Evolutionary conservation across 2,888 invertebrate species (phyloP), one percentile per base, ranked within the genome.

Genomic region (Pachymerium ferrugineum): DNA sequence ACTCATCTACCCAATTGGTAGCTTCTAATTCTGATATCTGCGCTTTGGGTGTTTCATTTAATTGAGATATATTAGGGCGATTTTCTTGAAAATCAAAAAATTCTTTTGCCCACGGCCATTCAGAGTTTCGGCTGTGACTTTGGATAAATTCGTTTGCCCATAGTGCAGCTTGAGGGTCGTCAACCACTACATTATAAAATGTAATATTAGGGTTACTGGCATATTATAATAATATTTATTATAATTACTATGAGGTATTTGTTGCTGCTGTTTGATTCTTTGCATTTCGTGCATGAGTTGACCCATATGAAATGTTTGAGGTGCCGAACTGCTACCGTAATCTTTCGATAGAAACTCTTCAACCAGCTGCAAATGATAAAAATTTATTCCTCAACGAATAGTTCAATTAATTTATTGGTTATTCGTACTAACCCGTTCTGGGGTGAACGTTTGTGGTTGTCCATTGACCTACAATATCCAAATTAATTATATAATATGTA

Each of bases 261-360:
- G 79, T 70, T 79, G 79, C 35, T 79, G 77, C 74, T 81, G 81
- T 81, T 89, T 89, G 25, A 91, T 88, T 80, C 91, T 89, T 76
- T 92, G 88, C 87, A 97, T 91, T 83, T 93, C 94, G 78, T 92
- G 89, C 74, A 97, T 83, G 74, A 94, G 84, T 28, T 87, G 87
- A 79, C 92, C 92, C 95, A 97, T 95, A 80, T 92, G 90, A 82
- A 95, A 97, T 1, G 93, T 92, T 83, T 91, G 89, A 5, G 89
- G 89, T 33, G 76, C 76, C 29, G 75, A 73, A 62, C 79, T 69
- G 67, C 73, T 76, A 77, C 76, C 81, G 35, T 79, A 77, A 70
- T 81, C 80, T 69, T 88, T 87, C 75, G 86, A 86, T 77, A 94
- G 84, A 82, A 92, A 96, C 81, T 95, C 93, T 80, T 91, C 89